Conservation (phyloP, 2,888 invertebrate genomes). For the Sepiola atlantica region DNA sequence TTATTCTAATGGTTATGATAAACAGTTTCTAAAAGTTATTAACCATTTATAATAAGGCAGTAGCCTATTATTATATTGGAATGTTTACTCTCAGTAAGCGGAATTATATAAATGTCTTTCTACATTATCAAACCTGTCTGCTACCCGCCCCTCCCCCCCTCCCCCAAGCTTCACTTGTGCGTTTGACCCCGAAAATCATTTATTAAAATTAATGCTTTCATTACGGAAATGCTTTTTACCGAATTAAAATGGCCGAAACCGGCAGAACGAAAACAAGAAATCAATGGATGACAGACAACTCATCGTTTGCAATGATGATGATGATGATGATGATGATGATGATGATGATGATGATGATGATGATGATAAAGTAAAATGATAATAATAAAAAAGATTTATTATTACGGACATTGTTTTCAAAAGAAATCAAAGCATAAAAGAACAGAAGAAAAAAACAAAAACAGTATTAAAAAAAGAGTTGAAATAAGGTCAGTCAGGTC, state of each 20-base stretch:
- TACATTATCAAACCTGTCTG: background rate
- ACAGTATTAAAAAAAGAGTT: background rate
- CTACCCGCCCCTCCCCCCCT: too few relatives aligned
- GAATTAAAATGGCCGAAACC: background rate
- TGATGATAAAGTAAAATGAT: too few relatives aligned
- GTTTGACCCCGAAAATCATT: background rate
- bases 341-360: too few relatives aligned
- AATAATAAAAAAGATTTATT: background rate
- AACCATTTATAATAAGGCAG: too few relatives aligned
- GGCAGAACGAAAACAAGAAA: background rate
- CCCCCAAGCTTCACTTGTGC: background rate
- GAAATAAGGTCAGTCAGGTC: background rate
- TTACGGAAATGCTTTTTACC: background rate
- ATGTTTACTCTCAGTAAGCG: background rate
- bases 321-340: too few relatives aligned
- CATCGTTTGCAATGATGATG: background rate
- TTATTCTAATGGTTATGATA: too few relatives aligned
- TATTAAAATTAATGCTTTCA: slow-evolving; percentile 10
- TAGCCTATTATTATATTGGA: too few relatives aligned
- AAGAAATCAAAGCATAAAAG: background rate
- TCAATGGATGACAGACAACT: background rate
- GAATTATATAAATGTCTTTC: background rate
- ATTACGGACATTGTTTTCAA: background rate
- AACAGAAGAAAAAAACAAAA: background rate
- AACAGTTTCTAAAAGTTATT: too few relatives aligned